phyloP scores from a whole-genome alignment of 2,797 vertebrate species.

The Eleutherodactylus coqui region DNA sequence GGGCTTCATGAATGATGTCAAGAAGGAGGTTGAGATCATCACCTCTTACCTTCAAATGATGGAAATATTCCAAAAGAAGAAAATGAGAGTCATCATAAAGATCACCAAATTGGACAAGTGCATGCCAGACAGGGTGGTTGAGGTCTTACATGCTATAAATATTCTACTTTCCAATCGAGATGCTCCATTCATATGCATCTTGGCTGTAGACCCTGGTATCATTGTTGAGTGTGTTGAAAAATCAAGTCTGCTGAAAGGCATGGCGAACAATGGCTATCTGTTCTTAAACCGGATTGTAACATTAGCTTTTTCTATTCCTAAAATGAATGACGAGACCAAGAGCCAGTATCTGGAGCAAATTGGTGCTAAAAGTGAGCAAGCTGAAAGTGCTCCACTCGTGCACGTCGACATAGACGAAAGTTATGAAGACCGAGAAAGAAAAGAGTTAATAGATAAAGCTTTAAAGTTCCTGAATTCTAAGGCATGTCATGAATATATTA shows the following conservation, averaged over 20 bases:
- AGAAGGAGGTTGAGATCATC: constrained; percentile 82
- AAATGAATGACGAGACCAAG: constrained; percentile 78
- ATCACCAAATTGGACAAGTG: constrained; percentile 89
- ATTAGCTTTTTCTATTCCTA: constrained; percentile 87
- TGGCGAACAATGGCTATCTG: constrained; percentile 81
- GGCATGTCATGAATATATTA: constrained; percentile 73
- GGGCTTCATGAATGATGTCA: constrained; percentile 92
- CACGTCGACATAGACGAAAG: background rate
- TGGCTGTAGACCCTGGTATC: constrained; percentile 88
- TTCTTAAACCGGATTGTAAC: constrained; percentile 88
- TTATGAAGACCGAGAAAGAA: background rate
- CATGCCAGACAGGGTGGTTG: constrained; percentile 83
- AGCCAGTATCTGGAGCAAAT: constrained; percentile 74
- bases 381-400: background rate
- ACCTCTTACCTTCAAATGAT: constrained; percentile 76
- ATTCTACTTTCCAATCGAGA: constrained; percentile 88
- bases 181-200: constrained; percentile 88
- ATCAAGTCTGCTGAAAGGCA: constrained; percentile 77
- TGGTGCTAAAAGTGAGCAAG: constrained; percentile 63
- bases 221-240: constrained; percentile 84
- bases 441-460: constrained; percentile 19
- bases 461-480: constrained; percentile 12
- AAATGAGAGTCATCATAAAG: constrained; percentile 83
- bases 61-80: constrained; percentile 75
- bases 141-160: constrained; percentile 88